Conservation (phyloP, 2,113 vertebrate species). For the Trichechus manatus region DNA sequence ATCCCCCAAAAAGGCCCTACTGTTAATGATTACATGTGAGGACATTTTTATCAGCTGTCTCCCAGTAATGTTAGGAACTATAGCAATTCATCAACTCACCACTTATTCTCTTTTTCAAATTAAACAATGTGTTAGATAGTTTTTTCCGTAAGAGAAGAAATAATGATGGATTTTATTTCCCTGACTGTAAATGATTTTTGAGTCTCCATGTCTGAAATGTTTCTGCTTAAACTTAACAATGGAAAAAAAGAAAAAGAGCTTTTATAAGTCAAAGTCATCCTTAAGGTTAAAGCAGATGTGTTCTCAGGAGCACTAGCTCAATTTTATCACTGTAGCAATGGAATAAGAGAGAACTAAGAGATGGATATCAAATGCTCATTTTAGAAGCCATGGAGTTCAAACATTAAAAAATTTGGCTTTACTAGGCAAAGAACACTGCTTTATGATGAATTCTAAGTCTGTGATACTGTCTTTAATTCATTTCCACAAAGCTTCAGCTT, state of each 20-base stretch:
- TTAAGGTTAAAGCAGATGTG: conserved; percentile 65
- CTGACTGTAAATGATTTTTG: conserved; percentile 74
- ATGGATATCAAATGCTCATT: conserved; percentile 9
- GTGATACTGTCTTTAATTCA: not conserved
- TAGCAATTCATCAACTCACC: conserved; percentile 77
- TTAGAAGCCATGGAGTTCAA: conserved; percentile 53
- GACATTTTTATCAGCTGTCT: conserved; percentile 79
- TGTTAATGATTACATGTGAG: conserved; percentile 77
- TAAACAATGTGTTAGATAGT: conserved; percentile 80
- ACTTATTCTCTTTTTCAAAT: conserved; percentile 73
- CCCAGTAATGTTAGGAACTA: conserved; percentile 70
- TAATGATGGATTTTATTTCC: conserved; percentile 78
- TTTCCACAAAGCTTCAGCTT: conserved; percentile 52
- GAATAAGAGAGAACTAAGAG: not conserved
- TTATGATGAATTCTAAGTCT: not conserved
- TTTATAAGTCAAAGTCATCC: conserved; percentile 65
- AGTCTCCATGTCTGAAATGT: conserved; percentile 52
- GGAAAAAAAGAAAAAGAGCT: not conserved
- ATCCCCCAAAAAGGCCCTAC: conserved; percentile 57
- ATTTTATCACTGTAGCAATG: conserved; percentile 14
- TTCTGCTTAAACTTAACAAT: conserved; percentile 54
- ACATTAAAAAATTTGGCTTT: conserved; percentile 56
- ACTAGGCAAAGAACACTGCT: not conserved
- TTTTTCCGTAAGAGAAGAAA: conserved; percentile 79
- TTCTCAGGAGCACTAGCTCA: not conserved